Evolutionary conservation across 2,888 invertebrate genomes (phyloP), one percentile per base, ranked within the genome.

Genomic region (Craniophora ligustri): DNA sequence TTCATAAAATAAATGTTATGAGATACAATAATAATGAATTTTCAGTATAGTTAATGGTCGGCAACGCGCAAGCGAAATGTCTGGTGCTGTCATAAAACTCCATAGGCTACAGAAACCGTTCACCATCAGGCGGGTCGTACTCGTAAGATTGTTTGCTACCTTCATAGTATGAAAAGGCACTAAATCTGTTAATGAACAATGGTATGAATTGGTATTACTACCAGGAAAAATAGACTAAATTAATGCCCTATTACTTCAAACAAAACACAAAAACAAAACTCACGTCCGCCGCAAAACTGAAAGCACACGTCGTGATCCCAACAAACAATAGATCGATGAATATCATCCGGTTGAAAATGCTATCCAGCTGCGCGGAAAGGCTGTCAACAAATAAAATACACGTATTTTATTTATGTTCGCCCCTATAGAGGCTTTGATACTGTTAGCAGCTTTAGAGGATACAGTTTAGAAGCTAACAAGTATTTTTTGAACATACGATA

Each of bases 241-340:
- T 1, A 21, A 3, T 10, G 2, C n/a, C n/a, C n/a, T n/a, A n/a
- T n/a, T 23, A 23, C 15, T 19, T 14, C 7, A 14, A 8, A 53
- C 16, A 32, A 34, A 8, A 44, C 31, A 10, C 16, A 15, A 38
- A 42, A 39, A 26, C 5, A 32, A 54, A 63, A 70, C 81, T 77
- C 67, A 89, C 89, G 50, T 81, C 79, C 0, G 73, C 78, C 6
- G 84, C 79, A 32, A 88, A 79, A 31, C 72, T 78, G 38, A 86
- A 87, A 46, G 88, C 84, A 44, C 88, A 86, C 8, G 81, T 79
- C 2, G 76, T 83, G 1, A 85, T 66, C 0, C 84, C 83, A 4
- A 79, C 76, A 58, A 84, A 85, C 13, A 85, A 46, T 32, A 89
- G 48, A 64, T 87, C 77, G 8, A 83, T 51, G 56, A 87, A 88